Conservation (phyloP, 2,113 vertebrate species). For the Campylomormyrus tamandua region DNA sequence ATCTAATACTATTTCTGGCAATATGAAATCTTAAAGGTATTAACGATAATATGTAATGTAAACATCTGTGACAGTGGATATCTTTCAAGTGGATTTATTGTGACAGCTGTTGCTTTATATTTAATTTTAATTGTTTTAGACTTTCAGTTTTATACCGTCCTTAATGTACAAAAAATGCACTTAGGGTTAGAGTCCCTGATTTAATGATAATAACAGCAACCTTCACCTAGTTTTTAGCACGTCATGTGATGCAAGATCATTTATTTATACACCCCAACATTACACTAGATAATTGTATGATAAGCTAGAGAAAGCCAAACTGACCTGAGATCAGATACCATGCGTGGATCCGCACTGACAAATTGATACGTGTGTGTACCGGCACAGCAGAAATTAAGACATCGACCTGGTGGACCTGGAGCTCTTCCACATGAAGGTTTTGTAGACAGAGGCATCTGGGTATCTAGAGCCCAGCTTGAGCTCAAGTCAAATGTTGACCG, state of each 20-base stretch:
- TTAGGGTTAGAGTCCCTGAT: not conserved
- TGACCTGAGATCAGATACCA: not conserved
- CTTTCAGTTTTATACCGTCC: not conserved
- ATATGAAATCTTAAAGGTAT: not conserved
- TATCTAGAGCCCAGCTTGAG: constrained; percentile 1
- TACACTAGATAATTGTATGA: not conserved
- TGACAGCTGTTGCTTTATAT: not conserved
- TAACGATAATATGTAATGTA: not conserved
- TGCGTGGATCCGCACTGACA: not conserved
- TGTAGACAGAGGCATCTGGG: not conserved
- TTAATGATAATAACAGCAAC: not conserved
- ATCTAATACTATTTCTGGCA: not conserved
- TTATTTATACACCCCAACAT: not conserved
- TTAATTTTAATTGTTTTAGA: not conserved
- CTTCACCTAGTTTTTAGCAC: not conserved
- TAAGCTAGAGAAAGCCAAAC: not conserved
- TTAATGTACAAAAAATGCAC: not conserved
- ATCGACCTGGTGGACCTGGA: not conserved
- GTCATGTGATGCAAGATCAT: not conserved
- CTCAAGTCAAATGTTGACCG: constrained; percentile 16
- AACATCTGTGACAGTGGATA: not conserved
- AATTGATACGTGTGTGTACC: not conserved
- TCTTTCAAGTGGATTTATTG: not conserved
- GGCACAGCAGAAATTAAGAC: not conserved
- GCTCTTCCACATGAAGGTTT: not conserved